A percentile compares a stretch with the other conserved stretches of the same genome.
Conservation (phyloP, 35 echinoderm and acorn worm genomes). For the Lytechinus variegatus region DNA sequence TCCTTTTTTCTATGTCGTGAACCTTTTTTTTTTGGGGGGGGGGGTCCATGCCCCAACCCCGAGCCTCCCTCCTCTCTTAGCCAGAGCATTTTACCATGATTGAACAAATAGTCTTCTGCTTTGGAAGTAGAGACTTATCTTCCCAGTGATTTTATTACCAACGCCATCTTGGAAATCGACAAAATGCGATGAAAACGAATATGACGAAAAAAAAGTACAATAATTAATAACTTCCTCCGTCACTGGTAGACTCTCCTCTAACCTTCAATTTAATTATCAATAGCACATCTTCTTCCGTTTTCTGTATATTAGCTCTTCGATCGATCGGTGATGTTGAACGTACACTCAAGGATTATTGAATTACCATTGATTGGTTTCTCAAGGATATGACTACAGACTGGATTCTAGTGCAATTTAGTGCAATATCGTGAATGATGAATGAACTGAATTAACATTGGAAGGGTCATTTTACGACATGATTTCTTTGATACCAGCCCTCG, state of each 20-base stretch:
- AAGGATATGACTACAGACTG: neutral
- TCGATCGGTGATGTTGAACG: neutral
- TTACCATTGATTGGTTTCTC: neutral
- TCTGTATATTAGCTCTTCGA: neutral
- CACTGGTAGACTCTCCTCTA: neutral
- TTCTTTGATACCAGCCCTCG: neutral
- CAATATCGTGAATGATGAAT: neutral
- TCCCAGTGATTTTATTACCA: neutral
- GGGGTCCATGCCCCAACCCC: too few relatives aligned
- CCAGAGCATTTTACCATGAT: too few relatives aligned
- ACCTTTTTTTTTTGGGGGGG: too few relatives aligned
- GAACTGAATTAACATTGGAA: neutral
- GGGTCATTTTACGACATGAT: neutral
- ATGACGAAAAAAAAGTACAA: neutral
- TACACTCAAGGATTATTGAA: neutral
- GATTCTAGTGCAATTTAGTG: neutral
- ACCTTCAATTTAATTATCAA: neutral
- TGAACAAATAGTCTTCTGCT: too few relatives aligned
- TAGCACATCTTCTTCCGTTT: neutral
- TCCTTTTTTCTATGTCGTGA: too few relatives aligned
- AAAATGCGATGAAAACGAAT: neutral
- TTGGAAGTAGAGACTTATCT: neutral
- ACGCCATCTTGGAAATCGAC: neutral
- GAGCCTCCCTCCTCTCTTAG: too few relatives aligned
- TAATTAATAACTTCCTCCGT: constrained; percentile 19